Base-by-base conservation (phyloP, 1,140 invertebrate species). In the Orchestia grillus region DNA sequence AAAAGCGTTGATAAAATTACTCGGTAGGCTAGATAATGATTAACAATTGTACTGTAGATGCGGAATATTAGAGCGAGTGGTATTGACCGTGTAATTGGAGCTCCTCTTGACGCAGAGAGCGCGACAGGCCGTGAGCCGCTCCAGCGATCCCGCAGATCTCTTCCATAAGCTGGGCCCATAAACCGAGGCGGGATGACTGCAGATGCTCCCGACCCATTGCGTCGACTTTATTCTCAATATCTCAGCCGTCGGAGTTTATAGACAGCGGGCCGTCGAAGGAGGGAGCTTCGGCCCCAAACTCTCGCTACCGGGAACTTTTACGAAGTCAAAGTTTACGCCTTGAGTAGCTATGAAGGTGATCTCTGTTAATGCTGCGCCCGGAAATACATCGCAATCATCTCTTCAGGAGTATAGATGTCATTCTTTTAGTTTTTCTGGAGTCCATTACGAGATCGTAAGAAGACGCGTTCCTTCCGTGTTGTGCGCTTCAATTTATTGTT, bases 161-260 rank as follows among this genome's bases (percentile, higher is more conserved):
- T 77, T 15, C 62, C 62, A 77, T 77, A 15, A 77, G 62, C 62
- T 28, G 11, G 28, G 62, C 15, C 36, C 62, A 77, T 77, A 77
- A 77, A 77, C 62, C 62, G 62, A 77, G 62, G 15, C 36, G 28
- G 28, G 62, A 77, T 77, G 62, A 77, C 62, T 77, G 15, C 62
- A 77, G 62, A 36, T 28, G 62, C 62, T 77, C 11, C 62, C 62
- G 62, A 77, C 28, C 62, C 62, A 77, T 77, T 77, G 62, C 62
- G 62, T 77, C 62, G 62, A 77, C 62, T 77, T 77, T 77, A 77
- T 77, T 77, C 62, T 77, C 62, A 77, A 77, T 77, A 77, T 77
- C 62, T 77, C 62, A 77, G 62, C 11, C 28, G 62, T 77, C 62
- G 11, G 11, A 77, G 62, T 77, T 77, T 77, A 77, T 77, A 53